These are phyloP conservation scores for Hemitrygon akajei DNA, from an alignment of 2,797 vertebrate species.

Conservation along the genomic window DNA sequence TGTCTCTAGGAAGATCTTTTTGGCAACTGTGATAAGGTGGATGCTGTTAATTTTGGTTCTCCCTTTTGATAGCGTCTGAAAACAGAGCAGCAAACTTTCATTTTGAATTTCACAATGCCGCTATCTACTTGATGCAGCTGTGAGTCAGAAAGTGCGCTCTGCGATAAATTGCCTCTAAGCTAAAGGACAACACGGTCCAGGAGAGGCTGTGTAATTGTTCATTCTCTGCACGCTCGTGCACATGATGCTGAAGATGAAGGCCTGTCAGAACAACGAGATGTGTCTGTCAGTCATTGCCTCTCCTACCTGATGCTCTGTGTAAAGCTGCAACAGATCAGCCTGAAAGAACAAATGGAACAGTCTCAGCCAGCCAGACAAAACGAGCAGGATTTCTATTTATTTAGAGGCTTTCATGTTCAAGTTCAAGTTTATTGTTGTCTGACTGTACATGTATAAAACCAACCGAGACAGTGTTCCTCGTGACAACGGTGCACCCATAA, in stretches of 20 bases:
- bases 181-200: not conserved
- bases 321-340: not conserved
- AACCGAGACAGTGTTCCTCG: too few relatives aligned
- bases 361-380: not conserved
- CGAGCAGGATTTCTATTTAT: too few relatives aligned
- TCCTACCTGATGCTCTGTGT: not conserved
- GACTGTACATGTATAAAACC: too few relatives aligned
- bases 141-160: not conserved
- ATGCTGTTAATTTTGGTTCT: not conserved
- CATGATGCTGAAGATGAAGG: not conserved
- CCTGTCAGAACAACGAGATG: not conserved
- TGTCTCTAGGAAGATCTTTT: not conserved
- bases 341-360: not conserved
- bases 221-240: not conserved
- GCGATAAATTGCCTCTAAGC: not conserved
- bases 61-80: not conserved
- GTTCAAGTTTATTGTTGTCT: too few relatives aligned
- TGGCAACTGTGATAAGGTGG: not conserved
- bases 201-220: not conserved
- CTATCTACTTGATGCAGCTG: conserved; percentile 17
- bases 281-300: not conserved
- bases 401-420: too few relatives aligned
- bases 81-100: not conserved
- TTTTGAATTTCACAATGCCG: not conserved
- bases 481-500: too few relatives aligned